These are phyloP conservation scores for Cephus spinipes DNA, from an alignment of 2,888 invertebrate genomes.

Conservation along the genomic window DNA sequence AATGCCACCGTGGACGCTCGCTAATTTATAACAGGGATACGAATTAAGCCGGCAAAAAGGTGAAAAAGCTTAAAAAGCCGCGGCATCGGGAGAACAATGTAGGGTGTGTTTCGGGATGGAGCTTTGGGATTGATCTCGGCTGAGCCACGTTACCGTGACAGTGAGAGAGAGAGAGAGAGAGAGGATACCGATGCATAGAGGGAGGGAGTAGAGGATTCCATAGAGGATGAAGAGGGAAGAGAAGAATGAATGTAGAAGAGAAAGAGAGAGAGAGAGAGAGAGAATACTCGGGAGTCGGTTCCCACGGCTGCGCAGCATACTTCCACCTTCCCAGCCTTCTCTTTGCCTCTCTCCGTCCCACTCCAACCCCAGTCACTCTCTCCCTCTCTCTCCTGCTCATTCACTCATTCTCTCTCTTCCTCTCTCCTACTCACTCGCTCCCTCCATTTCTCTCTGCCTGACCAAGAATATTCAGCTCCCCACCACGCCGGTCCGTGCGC, in stretches of 20 bases:
- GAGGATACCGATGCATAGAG: constrained; percentile 11
- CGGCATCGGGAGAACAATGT: constrained; percentile 56
- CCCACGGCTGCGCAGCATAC: constrained; percentile 62
- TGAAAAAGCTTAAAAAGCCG: constrained; percentile 53
- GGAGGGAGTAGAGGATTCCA: constrained; percentile 4
- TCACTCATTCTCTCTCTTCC: constrained; percentile 5
- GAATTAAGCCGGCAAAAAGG: constrained; percentile 62
- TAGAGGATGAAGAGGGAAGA: constrained; percentile 34
- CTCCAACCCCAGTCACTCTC: constrained; percentile 17
- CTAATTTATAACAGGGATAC: constrained; percentile 63
- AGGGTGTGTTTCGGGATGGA: constrained; percentile 41
- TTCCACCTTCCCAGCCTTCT: constrained; percentile 49
- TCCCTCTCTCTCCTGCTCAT: constrained; percentile 2
- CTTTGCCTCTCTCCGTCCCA: constrained; percentile 16
- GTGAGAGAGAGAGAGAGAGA: constrained; percentile 17
- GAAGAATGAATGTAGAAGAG: constrained; percentile 29
- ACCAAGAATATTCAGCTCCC: neutral
- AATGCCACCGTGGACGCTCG: constrained; percentile 65
- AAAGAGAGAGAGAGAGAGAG: constrained; percentile 31
- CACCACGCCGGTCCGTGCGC: constrained; percentile 8
- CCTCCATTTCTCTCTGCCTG: constrained; percentile 20
- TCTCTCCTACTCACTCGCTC: constrained; percentile 19
- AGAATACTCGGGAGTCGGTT: constrained; percentile 55
- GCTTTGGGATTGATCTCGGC: constrained; percentile 5
- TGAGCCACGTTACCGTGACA: neutral